Evolutionary conservation across 2,113 vertebrate genomes (phyloP).

Genomic region (Poicephalus meyeri): DNA sequence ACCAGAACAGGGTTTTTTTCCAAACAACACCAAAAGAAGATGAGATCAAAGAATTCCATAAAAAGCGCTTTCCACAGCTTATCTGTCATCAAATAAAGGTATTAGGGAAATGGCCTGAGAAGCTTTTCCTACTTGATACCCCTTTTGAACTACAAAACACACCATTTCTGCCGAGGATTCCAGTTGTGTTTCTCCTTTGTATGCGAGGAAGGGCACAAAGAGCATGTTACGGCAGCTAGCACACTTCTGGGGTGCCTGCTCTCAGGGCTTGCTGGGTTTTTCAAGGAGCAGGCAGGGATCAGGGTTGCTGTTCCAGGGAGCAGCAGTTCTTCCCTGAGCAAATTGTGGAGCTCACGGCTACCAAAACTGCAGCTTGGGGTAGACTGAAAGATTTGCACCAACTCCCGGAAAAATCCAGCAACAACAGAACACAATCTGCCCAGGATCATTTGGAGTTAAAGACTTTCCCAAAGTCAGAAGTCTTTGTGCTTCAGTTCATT

Average conservation of each 20-base stretch:
- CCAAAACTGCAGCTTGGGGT: not conserved
- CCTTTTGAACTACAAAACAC: constrained; percentile 48
- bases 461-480: not conserved
- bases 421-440: not conserved
- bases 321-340: not conserved
- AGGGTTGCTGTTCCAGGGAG: accelerated
- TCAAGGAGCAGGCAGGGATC: not conserved
- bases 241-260: not conserved
- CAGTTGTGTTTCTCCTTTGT: constrained; percentile 3
- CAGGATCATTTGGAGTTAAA: not conserved
- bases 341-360: accelerated
- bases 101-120: constrained; percentile 63
- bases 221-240: not conserved
- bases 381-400: not conserved
- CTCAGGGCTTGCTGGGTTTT: accelerated
- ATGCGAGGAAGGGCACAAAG: not conserved
- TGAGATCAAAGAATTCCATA: constrained; percentile 70
- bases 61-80: constrained; percentile 38
- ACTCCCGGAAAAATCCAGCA: not conserved
- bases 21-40: constrained; percentile 48
- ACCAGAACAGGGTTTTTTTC: constrained; percentile 35
- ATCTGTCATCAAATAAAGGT: constrained; percentile 66
- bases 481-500: not conserved
- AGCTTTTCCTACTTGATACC: constrained; percentile 56
- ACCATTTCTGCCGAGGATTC: constrained; percentile 8